phyloP scores from a whole-genome alignment of 2,797 vertebrate genomes.

The Poecilia gillii region DNA sequence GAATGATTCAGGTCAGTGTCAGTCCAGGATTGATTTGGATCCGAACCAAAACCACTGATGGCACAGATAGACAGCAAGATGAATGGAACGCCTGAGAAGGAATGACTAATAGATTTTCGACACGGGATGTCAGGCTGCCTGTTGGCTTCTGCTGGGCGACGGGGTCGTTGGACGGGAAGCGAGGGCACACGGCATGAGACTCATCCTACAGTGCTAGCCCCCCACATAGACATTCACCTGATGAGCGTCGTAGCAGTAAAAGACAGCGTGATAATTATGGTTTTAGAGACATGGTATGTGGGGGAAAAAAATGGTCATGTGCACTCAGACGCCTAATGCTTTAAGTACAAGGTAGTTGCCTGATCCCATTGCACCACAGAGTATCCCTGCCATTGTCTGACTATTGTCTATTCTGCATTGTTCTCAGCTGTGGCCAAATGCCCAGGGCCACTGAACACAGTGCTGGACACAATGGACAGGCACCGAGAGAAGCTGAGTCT shows the following conservation, averaged over 20 bases:
- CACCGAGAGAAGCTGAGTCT: constrained; percentile 61
- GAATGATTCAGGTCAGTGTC: constrained; percentile 76
- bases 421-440: constrained; percentile 69
- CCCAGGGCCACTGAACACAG: constrained; percentile 70
- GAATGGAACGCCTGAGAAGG: constrained; percentile 64
- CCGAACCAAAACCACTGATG: constrained; percentile 79
- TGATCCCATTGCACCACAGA: constrained; percentile 53
- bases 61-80: constrained; percentile 75
- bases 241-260: constrained; percentile 36
- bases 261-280: not conserved
- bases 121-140: constrained; percentile 70
- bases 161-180: constrained; percentile 51
- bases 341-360: constrained; percentile 51
- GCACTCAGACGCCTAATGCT: constrained; percentile 43
- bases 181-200: constrained; percentile 16
- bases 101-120: constrained; percentile 78
- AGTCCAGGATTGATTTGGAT: constrained; percentile 79
- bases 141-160: constrained; percentile 62
- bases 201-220: constrained; percentile 35
- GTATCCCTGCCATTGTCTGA: constrained; percentile 61
- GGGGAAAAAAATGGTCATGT: constrained; percentile 25
- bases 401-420: constrained; percentile 72
- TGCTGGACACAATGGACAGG: constrained; percentile 70
- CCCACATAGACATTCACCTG: constrained; percentile 31
- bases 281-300: constrained; percentile 27